Evolutionary conservation across 2,113 vertebrate species (phyloP), one percentile per base, ranked within the genome.

Genomic region (Corythaixoides concolor): DNA sequence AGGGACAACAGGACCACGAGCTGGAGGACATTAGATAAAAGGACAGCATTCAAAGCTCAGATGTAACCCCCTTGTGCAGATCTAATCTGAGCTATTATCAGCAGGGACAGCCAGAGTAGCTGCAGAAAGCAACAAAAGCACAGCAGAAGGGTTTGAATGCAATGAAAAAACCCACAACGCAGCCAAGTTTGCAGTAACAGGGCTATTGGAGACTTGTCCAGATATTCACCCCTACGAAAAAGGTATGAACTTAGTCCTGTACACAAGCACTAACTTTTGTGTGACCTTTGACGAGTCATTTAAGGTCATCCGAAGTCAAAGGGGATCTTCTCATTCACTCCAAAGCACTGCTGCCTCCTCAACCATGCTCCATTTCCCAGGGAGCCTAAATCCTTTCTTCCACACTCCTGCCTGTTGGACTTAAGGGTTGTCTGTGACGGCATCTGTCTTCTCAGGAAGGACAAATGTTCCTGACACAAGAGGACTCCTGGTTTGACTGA

Each of bases 21-120:
- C 94, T 94, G 91, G 93, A 93, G 96, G 89, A 91, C 93, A 9
- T 62, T 1, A 95, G 89, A 97, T 95, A 88, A 95, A 95, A 96
- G 91, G 95, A 50, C 66, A 67, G 74, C 87, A 91, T 52, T 79
- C 50, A 69, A 82, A 92, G 90, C 95, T 95, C 89, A 85, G 94
- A 91, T 95, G 89, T 85, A 95, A 92, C 66, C 62, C 73, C 72
- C 81, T 82, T 37, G 22, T 75, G 69, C 53, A n/a, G 78, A 78
- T 95, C 86, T 95, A 92, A 96, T 95, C 86, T 1, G 56, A 72
- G 87, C 87, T 73, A 59, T 87, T 96, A 89, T 69, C 90, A 82
- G 90, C n/a, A 10, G 83, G 73, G 80, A 85, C 49, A 84, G 94
- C 56, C 86, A 39, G 26, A 68, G 72, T 8, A 87, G 79, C 85